Conservation (phyloP, 2,113 vertebrate genomes). For the Furnarius figulus region DNA sequence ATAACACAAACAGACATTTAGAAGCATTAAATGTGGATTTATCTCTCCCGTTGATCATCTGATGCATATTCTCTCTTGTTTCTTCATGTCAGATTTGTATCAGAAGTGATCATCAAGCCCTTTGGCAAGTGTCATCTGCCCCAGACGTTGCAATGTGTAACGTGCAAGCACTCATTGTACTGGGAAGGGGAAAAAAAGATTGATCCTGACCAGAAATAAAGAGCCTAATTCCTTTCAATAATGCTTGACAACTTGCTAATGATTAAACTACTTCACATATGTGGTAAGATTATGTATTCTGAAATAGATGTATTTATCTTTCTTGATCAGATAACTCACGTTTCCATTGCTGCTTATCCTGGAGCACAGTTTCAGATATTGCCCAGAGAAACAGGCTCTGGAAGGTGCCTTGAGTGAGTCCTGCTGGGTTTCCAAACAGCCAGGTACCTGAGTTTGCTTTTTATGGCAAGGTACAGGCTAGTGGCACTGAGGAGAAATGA, state of each 20-base stretch:
- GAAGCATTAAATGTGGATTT: background rate
- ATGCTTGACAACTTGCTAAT: constrained; percentile 56
- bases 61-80: constrained; percentile 38
- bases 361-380: background rate
- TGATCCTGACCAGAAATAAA: constrained; percentile 45
- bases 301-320: constrained; percentile 52
- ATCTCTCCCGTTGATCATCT: constrained; percentile 18
- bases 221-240: constrained; percentile 65
- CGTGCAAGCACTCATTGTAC: constrained; percentile 41
- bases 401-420: background rate
- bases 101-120: constrained; percentile 66
- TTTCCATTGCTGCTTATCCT: background rate
- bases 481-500: background rate
- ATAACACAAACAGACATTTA: background rate
- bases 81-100: constrained; percentile 66
- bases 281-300: constrained; percentile 10
- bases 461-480: background rate
- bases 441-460: background rate
- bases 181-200: background rate
- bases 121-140: constrained; percentile 69
- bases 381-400: background rate
- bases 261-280: constrained; percentile 55
- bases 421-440: background rate
- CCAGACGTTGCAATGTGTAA: constrained; percentile 34
- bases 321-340: constrained; percentile 7